Percentiles rank a stretch among this genome's conserved stretches.
Conservation (phyloP, 2,113 vertebrate genomes). For the Scartelaos histophorus region DNA sequence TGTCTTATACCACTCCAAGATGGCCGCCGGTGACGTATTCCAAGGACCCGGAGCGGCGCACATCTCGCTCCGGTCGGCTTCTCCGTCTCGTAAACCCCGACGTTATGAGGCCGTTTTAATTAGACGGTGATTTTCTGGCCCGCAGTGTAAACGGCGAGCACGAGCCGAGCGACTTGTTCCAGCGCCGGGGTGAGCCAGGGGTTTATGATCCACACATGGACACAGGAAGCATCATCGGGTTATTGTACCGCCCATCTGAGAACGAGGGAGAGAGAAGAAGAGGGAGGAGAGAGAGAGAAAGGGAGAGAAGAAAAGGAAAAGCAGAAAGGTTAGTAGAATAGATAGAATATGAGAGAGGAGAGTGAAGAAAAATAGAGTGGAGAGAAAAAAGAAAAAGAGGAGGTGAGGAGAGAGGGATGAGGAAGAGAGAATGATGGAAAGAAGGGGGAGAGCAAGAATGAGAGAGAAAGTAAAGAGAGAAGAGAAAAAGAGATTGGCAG, state of each 20-base stretch:
- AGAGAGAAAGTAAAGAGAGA: too few species aligned
- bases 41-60: neutral
- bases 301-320: too few species aligned
- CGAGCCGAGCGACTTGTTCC: neutral
- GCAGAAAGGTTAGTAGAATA: too few species aligned
- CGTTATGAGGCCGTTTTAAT: neutral
- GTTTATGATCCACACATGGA: neutral
- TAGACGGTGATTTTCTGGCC: neutral
- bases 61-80: neutral
- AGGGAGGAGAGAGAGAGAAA: neutral
- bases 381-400: too few species aligned
- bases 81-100: neutral
- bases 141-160: neutral
- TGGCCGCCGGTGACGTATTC: too few species aligned
- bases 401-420: too few species aligned
- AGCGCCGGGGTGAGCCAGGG: neutral
- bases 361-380: too few species aligned
- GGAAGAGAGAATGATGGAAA: too few species aligned
- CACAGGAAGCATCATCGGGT: neutral
- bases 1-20: neutral
- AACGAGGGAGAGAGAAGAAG: neutral
- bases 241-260: neutral
- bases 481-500: too few species aligned
- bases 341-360: too few species aligned
- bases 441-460: too few species aligned